Evolutionary conservation across 2,113 vertebrate genomes (phyloP), one percentile per base, ranked within the genome.

Genomic region (Xyrauchen texanus): DNA sequence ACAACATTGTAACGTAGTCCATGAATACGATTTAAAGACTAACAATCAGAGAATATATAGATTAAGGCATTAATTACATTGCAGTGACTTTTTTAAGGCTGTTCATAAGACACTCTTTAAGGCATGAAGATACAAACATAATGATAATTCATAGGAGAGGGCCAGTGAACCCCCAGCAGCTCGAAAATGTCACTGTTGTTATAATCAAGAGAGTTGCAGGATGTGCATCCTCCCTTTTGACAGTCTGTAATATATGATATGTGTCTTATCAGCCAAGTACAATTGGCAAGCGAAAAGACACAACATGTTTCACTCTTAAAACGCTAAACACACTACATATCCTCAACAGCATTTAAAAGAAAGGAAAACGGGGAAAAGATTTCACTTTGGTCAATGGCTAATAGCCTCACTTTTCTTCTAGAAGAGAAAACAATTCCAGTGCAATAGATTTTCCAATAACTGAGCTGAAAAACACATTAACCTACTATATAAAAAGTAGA

Each of bases 251-350:
- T 44, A 3, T 55, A 12, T 53, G 62, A 78, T 67, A 67, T 71
- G 16, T 16, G 9, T 73, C 70, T 84, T 79, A 84, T 82, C 79
- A 73, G 76, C 78, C 15, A 74, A 51, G 62, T 34, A 34, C 21
- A 45, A 11, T 45, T 2, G 15, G 42, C 13, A 65, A 55, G 53
- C 9, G 45, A 6, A 62, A 60, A 73, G n/a, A 45, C n/a, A 72
- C 9, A 72, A 60, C 58, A 44, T 74, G 21, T 34, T 34, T 34
- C 21, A 34, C 21, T 34, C 21, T 34, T 34, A 34, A 34, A 34
- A 34, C 21, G 21, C 21, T 34, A 1, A 34, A 34, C 10, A 3
- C 21, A 34, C 21, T 34, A 34, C 21, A 34, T 34, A 34, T 34
- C 21, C 21, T 34, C 21, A 34, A 51, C 61, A n/a, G 7, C 1